A percentile compares a stretch with the other conserved stretches of the same genome.
Conservation (phyloP, 1,140 invertebrate genomes). For the Heliconius congener region DNA sequence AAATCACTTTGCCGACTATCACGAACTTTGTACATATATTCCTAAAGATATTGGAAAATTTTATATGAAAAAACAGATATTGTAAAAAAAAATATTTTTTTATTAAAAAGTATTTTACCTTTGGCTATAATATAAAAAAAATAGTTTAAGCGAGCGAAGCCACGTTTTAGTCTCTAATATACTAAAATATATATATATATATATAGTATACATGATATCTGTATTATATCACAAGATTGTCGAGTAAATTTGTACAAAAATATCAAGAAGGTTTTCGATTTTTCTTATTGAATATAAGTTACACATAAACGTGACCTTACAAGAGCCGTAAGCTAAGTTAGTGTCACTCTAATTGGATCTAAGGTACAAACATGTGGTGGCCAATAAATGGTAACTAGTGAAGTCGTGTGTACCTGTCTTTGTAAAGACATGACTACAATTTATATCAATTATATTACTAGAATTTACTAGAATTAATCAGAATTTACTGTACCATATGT, state of each 20-base stretch:
- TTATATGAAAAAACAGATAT: no score
- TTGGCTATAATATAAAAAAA: no score
- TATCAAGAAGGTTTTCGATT: not conserved
- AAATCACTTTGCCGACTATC: no score
- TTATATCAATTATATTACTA: not conserved
- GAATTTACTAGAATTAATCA: no score
- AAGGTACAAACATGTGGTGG: not conserved
- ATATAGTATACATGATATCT: not conserved
- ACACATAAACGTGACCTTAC: not conserved
- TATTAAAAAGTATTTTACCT: no score
- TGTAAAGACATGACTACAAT: not conserved
- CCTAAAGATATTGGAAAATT: no score
- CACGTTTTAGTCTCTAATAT: no score
- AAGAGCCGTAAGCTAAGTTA: not conserved
- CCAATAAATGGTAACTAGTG: not conserved
- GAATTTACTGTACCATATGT: no score
- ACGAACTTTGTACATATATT: no score
- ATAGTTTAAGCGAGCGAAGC: no score
- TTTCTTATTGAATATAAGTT: not conserved
- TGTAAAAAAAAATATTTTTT: no score
- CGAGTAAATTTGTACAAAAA: not conserved
- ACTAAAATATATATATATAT: no score
- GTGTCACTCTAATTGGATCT: slow-evolving; percentile 12
- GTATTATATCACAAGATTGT: not conserved
- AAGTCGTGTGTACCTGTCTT: not conserved